Percentiles rank a stretch among this genome's conserved stretches.
These are phyloP conservation scores for Vulpes ferrilata DNA, from an alignment of 2,113 vertebrate genomes.

Conservation along the genomic window DNA sequence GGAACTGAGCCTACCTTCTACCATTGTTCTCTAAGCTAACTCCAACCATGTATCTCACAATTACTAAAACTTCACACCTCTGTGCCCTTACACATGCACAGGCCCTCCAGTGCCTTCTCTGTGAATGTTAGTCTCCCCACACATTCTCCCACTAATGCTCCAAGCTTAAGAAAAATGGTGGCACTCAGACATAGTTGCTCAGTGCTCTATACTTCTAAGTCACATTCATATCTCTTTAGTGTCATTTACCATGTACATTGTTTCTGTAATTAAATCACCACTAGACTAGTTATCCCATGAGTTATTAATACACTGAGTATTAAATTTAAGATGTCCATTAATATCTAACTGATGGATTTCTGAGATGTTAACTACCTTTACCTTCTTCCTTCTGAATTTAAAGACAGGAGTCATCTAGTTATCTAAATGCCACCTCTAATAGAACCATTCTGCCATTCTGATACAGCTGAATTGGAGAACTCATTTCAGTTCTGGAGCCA, in stretches of 20 bases:
- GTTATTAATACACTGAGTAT: background rate
- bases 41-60: background rate
- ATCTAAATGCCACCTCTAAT: background rate
- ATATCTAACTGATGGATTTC: background rate
- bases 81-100: background rate
- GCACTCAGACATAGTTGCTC: background rate
- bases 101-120: background rate
- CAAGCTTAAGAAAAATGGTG: background rate
- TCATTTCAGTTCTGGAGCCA: background rate
- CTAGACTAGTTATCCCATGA: background rate
- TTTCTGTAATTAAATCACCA: background rate
- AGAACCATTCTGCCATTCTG: background rate
- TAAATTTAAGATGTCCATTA: slow-evolving; percentile 7
- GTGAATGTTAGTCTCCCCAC: background rate
- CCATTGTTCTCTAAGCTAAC: background rate
- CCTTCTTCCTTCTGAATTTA: background rate
- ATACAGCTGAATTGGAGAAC: background rate
- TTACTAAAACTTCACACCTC: background rate
- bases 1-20: background rate
- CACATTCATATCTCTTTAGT: background rate
- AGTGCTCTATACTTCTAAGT: background rate
- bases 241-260: background rate
- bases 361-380: background rate
- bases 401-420: background rate
- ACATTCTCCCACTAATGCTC: background rate